Conservation (phyloP, 2,797 vertebrate genomes). For the Denticeps clupeoides region DNA sequence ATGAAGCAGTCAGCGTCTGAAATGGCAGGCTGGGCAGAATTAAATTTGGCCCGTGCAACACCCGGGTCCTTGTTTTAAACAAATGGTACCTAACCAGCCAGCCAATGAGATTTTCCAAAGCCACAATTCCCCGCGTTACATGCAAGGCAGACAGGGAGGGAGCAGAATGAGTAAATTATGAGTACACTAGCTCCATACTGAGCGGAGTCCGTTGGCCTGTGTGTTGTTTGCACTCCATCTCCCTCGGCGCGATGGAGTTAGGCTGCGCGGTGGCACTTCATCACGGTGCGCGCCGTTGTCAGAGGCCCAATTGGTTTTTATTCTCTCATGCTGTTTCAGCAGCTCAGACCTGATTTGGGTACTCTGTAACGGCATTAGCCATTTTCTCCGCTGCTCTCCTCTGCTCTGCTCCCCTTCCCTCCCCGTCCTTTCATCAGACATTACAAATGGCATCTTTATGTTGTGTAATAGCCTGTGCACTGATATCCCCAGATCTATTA, state of each 20-base stretch:
- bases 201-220: constrained; percentile 1
- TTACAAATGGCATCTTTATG: constrained; percentile 37
- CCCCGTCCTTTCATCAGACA: constrained; percentile 17
- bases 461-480: constrained; percentile 31
- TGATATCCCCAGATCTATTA: constrained; percentile 25
- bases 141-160: not conserved
- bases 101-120: too few relatives aligned
- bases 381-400: not conserved
- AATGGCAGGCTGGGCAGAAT: too few relatives aligned
- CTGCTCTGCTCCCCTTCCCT: constrained; percentile 1
- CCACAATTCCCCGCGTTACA: too few relatives aligned
- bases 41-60: too few relatives aligned
- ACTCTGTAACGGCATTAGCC: constrained; percentile 28
- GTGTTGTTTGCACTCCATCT: constrained; percentile 3
- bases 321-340: constrained; percentile 26
- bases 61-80: too few relatives aligned
- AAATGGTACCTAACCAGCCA: too few relatives aligned
- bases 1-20: too few relatives aligned
- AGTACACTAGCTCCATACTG: not conserved
- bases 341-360: constrained; percentile 24
- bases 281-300: constrained; percentile 21
- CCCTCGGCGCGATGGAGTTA: constrained; percentile 22
- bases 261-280: constrained; percentile 21
- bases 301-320: constrained; percentile 29
- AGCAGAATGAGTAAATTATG: not conserved